Percentiles rank a stretch among this genome's conserved stretches.
Conservation (phyloP, 2,888 invertebrate species). For the Chrysolina oricalcia region DNA sequence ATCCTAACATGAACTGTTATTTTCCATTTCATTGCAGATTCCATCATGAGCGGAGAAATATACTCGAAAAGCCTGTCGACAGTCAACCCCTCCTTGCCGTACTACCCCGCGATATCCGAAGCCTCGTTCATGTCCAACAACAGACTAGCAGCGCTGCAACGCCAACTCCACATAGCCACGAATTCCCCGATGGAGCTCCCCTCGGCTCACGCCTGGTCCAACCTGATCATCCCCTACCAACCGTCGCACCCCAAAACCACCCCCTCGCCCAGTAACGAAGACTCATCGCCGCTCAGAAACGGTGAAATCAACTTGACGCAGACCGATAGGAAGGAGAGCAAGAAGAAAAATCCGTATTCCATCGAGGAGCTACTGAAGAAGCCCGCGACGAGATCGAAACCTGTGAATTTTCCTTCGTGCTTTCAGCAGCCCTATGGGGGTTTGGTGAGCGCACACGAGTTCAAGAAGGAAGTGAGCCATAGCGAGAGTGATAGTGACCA, state of each 20-base stretch:
- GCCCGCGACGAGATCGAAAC: slow-evolving; percentile 78
- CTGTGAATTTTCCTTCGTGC: slow-evolving; percentile 53
- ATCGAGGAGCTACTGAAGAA: slow-evolving; percentile 90
- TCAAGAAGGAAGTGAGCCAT: slow-evolving; percentile 36
- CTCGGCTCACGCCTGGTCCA: slow-evolving; percentile 73
- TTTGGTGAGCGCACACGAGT: slow-evolving; percentile 53
- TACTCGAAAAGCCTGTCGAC: slow-evolving; percentile 62
- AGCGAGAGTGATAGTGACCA: slow-evolving; percentile 55
- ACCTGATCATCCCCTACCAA: slow-evolving; percentile 75
- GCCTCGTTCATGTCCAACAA: slow-evolving; percentile 70
- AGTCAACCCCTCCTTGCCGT: slow-evolving; percentile 60
- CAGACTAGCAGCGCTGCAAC: slow-evolving; percentile 74
- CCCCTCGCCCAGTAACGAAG: slow-evolving; percentile 37
- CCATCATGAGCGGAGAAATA: slow-evolving; percentile 63
- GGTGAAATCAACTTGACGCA: slow-evolving; percentile 56
- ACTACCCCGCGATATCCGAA: slow-evolving; percentile 48
- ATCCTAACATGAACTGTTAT: too few relatives aligned
- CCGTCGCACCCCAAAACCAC: slow-evolving; percentile 57
- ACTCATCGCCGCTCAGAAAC: slow-evolving; percentile 51
- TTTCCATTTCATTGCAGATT: slow-evolving; percentile 57
- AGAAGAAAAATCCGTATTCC: slow-evolving; percentile 88
- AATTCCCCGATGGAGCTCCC: slow-evolving; percentile 65
- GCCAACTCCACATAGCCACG: slow-evolving; percentile 72
- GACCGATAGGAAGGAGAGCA: slow-evolving; percentile 64
- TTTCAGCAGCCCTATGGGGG: slow-evolving; percentile 65